Conservation (phyloP, 2,797 vertebrate species). For the Spheniscus humboldti region DNA sequence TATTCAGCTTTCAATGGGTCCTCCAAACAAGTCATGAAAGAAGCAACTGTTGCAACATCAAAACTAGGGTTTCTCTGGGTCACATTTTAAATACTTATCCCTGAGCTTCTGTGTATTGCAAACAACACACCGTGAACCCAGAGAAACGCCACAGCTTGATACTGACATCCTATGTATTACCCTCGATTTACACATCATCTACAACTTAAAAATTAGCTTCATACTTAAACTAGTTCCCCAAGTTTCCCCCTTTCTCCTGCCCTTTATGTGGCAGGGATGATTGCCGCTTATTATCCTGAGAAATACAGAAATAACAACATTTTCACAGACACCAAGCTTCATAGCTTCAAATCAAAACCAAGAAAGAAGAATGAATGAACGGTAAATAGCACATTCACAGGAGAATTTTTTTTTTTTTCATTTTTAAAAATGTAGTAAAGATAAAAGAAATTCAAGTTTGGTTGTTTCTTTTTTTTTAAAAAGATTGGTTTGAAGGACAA, state of each 20-base stretch:
- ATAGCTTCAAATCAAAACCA: constrained; percentile 58
- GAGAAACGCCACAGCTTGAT: constrained; percentile 47
- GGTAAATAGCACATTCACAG: constrained; percentile 70
- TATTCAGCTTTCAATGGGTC: neutral
- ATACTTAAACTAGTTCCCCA: constrained; percentile 49
- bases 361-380: constrained; percentile 55
- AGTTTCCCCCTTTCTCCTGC: constrained; percentile 57
- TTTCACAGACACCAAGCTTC: constrained; percentile 65
- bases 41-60: constrained; percentile 50
- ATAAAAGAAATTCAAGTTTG: constrained; percentile 72
- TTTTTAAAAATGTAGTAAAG: constrained; percentile 54
- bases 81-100: constrained; percentile 80
- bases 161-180: neutral
- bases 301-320: constrained; percentile 67
- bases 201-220: constrained; percentile 58
- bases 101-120: constrained; percentile 79
- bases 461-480: neutral
- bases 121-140: constrained; percentile 60
- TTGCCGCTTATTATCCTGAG: constrained; percentile 77
- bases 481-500: constrained; percentile 74
- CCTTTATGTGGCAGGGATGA: constrained; percentile 63
- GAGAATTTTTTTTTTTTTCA: neutral
- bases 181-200: constrained; percentile 51
- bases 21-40: constrained; percentile 32
- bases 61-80: constrained; percentile 68